Conservation (phyloP, 2,888 invertebrate species). For the Loripinus fragilis region DNA sequence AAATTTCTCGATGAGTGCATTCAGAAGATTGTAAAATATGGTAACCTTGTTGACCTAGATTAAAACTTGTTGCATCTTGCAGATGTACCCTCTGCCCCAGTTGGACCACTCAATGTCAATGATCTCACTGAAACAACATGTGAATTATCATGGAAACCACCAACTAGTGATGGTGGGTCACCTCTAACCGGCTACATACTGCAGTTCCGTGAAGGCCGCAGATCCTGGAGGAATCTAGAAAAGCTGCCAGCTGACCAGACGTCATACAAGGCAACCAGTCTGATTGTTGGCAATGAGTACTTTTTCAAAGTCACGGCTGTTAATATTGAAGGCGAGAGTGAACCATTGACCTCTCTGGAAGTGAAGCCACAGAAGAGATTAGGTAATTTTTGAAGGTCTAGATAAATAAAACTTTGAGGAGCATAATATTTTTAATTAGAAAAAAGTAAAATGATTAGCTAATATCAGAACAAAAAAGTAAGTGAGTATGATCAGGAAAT, state of each 20-base stretch:
- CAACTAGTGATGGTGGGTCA: constrained; percentile 93
- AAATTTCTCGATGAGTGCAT: no score
- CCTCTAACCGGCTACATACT: constrained; percentile 83
- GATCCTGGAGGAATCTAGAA: constrained; percentile 71
- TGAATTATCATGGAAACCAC: constrained; percentile 92
- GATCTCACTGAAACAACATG: constrained; percentile 84
- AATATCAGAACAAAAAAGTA: no score
- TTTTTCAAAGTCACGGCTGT: constrained; percentile 94
- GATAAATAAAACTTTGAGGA: no score
- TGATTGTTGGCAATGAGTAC: constrained; percentile 95
- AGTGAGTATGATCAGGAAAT: no score
- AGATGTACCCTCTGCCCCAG: constrained; percentile 80
- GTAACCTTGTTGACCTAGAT: no score
- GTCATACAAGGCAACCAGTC: constrained; percentile 75
- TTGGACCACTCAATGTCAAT: constrained; percentile 70
- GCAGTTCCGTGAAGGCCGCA: constrained; percentile 83
- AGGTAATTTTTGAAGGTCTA: constrained; percentile 65
- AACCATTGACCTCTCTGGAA: constrained; percentile 87
- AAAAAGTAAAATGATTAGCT: no score
- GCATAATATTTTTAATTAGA: no score
- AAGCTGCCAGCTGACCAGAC: constrained; percentile 63
- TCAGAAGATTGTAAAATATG: no score
- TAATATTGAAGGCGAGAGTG: constrained; percentile 96
- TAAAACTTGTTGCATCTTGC: constrained; percentile 25
- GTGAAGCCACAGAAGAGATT: constrained; percentile 73